Evolutionary conservation across 37 sponge, comb jelly and placozoan genomes (phyloP).

Genomic region (Crambe crambe): DNA sequence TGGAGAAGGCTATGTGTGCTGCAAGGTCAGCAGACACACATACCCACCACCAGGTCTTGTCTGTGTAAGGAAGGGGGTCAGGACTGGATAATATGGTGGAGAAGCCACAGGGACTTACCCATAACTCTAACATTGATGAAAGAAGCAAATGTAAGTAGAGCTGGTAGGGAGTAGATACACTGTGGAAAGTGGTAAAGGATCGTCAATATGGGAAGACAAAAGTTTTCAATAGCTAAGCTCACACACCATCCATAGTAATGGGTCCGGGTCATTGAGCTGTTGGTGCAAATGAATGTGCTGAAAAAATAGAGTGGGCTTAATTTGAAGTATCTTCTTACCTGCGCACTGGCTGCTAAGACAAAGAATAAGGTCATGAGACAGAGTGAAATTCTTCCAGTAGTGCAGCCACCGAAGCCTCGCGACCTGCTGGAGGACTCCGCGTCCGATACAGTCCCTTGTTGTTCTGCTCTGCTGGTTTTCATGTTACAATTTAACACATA

Average conservation of each 20-base stretch:
- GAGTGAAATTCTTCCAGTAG: background rate
- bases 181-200: background rate
- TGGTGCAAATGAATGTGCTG: background rate
- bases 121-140: background rate
- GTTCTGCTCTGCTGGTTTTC: no score
- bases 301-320: background rate
- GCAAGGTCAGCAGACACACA: background rate
- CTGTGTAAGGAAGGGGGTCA: background rate
- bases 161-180: background rate
- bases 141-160: background rate
- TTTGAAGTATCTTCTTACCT: no score
- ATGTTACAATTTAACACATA: no score
- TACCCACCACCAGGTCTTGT: constrained; percentile 11
- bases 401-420: background rate
- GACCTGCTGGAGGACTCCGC: no score
- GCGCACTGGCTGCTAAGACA: constrained; percentile 14
- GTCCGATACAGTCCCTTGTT: no score
- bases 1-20: constrained; percentile 10
- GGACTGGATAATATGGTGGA: background rate
- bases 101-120: no score
- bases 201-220: background rate
- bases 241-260: constrained; percentile 37
- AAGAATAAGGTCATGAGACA: constrained; percentile 26
- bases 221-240: background rate
- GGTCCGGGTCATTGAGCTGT: constrained; percentile 39